Evolutionary conservation across 2,888 invertebrate genomes (phyloP).

Genomic region (Aethes cnicana): DNA sequence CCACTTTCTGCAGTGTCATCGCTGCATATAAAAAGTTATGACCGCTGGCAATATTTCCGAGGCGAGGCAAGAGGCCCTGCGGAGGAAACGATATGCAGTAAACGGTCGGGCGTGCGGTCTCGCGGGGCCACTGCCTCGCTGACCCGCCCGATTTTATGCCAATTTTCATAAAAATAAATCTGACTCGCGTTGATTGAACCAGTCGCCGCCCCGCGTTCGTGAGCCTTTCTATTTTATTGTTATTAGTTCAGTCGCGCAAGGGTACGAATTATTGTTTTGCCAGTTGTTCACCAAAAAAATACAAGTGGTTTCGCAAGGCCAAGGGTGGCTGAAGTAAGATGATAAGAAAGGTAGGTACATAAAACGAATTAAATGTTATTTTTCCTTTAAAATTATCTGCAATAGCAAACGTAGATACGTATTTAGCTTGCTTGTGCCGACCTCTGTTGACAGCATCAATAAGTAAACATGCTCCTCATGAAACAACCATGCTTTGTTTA

Average conservation of each 20-base stretch:
- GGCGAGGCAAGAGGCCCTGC: slow-evolving; percentile 47
- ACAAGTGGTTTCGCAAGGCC: slow-evolving; percentile 45
- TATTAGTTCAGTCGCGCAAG: slow-evolving; percentile 76
- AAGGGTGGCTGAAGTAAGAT: slow-evolving; percentile 14
- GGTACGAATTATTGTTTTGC: slow-evolving; percentile 81
- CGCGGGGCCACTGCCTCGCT: slow-evolving; percentile 73
- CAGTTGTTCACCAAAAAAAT: slow-evolving; percentile 74
- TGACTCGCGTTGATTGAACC: slow-evolving; percentile 81
- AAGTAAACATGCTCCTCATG: not conserved
- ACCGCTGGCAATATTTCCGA: slow-evolving; percentile 78
- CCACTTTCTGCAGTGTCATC: slow-evolving; percentile 81
- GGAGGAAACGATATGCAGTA: slow-evolving; percentile 82
- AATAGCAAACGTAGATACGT: not conserved
- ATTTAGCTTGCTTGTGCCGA: too few species aligned
- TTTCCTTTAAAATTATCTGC: not conserved
- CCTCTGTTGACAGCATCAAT: not conserved
- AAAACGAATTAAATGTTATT: not conserved
- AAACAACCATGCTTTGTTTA: slow-evolving; percentile 4
- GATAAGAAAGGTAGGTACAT: not conserved
- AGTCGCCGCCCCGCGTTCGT: slow-evolving; percentile 71
- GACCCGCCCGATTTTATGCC: slow-evolving; percentile 81
- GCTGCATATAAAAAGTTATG: slow-evolving; percentile 82
- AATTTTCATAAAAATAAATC: slow-evolving; percentile 83
- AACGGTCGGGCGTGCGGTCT: slow-evolving; percentile 80
- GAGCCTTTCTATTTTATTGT: slow-evolving; percentile 82